These are phyloP conservation scores for Gephyroberyx darwinii DNA, from an alignment of 2,797 vertebrate genomes.

Conservation along the genomic window DNA sequence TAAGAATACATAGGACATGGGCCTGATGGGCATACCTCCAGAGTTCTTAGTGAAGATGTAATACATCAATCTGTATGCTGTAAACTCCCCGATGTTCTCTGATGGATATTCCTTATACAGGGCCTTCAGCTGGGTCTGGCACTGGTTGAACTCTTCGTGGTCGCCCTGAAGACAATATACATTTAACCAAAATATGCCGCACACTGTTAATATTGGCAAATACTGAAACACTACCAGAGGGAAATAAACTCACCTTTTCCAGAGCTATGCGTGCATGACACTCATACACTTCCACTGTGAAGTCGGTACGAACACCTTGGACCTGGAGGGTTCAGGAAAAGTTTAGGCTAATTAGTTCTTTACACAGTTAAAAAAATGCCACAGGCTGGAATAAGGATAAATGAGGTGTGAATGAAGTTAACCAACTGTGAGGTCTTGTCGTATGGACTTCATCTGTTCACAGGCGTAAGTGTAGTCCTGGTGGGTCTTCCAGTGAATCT, in stretches of 20 bases:
- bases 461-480: conserved; percentile 93
- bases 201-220: not conserved
- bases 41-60: conserved; percentile 95
- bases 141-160: conserved; percentile 96
- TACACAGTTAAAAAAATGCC: not conserved
- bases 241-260: conserved; percentile 84
- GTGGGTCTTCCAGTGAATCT: conserved; percentile 89
- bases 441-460: conserved; percentile 95
- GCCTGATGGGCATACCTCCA: conserved; percentile 79
- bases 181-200: not conserved
- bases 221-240: not conserved
- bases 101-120: conserved; percentile 89
- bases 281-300: conserved; percentile 95
- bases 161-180: conserved; percentile 83
- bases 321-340: conserved; percentile 76
- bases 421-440: conserved; percentile 92
- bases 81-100: conserved; percentile 92
- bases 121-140: conserved; percentile 93
- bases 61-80: conserved; percentile 91
- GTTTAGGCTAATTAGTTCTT: not conserved
- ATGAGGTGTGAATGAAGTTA: not conserved
- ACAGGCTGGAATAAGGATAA: not conserved
- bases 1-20: too few species aligned
- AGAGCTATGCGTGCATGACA: conserved; percentile 93
- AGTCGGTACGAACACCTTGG: conserved; percentile 92